phyloP scores from a whole-genome alignment of 2,113 vertebrate species.

The Rhinogobius similis region DNA sequence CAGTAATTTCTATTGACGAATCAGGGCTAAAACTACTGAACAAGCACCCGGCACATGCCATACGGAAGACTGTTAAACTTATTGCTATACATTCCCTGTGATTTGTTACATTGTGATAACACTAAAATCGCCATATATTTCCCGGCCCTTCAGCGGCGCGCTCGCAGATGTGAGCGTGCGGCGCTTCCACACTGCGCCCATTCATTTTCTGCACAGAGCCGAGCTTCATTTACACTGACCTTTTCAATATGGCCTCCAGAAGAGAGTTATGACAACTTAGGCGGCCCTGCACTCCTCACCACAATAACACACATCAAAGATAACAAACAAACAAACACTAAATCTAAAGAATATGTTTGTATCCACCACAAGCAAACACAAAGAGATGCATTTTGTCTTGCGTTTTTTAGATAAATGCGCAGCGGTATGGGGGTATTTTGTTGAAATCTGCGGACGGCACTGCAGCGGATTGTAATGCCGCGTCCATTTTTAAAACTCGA shows the following conservation, averaged over 20 bases:
- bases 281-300: constrained; percentile 34
- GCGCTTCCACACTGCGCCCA: constrained; percentile 32
- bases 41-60: background rate
- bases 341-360: constrained; percentile 18
- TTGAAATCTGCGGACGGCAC: constrained; percentile 8
- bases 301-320: constrained; percentile 54
- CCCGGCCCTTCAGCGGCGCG: background rate
- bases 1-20: background rate
- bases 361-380: constrained; percentile 15
- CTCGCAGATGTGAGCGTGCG: constrained; percentile 10
- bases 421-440: background rate
- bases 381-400: constrained; percentile 22
- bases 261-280: constrained; percentile 65
- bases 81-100: background rate
- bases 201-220: constrained; percentile 49
- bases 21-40: background rate
- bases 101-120: constrained; percentile 2
- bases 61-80: background rate
- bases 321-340: constrained; percentile 50
- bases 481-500: background rate
- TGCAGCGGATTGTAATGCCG: background rate
- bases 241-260: constrained; percentile 68
- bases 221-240: constrained; percentile 68
- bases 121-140: background rate
- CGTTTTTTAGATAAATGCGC: background rate